Base-by-base conservation (phyloP, 2,113 vertebrate genomes). In the Peromyscus californicus region DNA sequence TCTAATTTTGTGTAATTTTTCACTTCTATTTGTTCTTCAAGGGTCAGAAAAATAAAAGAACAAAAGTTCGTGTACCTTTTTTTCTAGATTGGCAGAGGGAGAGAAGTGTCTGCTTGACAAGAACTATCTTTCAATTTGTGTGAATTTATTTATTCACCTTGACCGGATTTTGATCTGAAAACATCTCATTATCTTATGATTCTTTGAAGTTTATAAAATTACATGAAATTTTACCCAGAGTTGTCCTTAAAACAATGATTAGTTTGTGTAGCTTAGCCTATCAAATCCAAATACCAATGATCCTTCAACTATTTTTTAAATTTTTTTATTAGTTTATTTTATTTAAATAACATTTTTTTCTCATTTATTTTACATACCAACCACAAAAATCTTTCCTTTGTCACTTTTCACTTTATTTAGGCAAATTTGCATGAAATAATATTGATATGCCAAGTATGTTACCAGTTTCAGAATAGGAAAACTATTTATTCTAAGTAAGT, bases 401-500 rank as follows among this genome's bases (percentile, higher is more conserved):
- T 98, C 98, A 98, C 96, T 54, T 97, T 90, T 97, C 92, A 88
- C 76, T 97, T 97, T 97, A 93, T 97, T 98, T 94, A 98, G 97
- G 98, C 97, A 98, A 95, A 95, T 98, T 91, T 98, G 98, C 80
- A 94, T 97, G 98, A 98, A 98, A 98, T 98, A 98, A 98, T 97
- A 98, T 91, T 97, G 98, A 94, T 98, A 97, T 95, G 90, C 97
- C 0, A 1, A 97, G 94, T 98, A 80, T 98, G 79, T 97, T 98
- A 98, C 98, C 97, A 97, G 96, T 98, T 97, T 93, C 97, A 98
- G 97, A 98, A 91, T 75, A 85, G 82, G 70, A 94, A 97, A 99
- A 98, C n/a, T 98, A 98, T 98, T 97, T 98, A 98, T 98, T 97
- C 95, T 98, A 98, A 98, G 96, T 97, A 98, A 98, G 98, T 98